Evolutionary conservation across 2,797 vertebrate genomes (phyloP), one percentile per base, ranked within the genome.

Genomic region (Mionectes olivaceus): DNA sequence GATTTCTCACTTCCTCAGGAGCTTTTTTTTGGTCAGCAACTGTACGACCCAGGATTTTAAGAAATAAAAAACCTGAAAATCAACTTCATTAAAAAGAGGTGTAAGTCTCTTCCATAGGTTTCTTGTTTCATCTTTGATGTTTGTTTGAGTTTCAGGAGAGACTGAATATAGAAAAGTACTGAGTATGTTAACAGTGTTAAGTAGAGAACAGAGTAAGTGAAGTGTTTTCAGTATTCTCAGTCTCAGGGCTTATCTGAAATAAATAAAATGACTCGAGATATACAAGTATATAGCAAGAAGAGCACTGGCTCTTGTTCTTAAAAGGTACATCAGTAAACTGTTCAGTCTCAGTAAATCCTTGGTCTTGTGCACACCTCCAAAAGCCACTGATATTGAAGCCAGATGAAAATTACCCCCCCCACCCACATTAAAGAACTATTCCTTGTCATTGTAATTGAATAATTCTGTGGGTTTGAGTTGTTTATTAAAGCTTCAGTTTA

Each of bases 51-150:
- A 83, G 77, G 84, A 90, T 93, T 97, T 94, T 95, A 80, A 93
- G 94, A 95, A 74, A 53, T 55, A 95, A 90, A 41, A 85, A 96
- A 93, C 32, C 35, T 94, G 73, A 97, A 97, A 96, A 95, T 50
- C 70, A 95, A 95, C 87, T 87, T 95, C 10, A 30, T 90, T 96
- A 77, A 92, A 95, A 95, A 86, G 77, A 94, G 43, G 52, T 94
- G 13, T 77, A 95, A 95, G 79, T 93, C 39, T 91, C 92, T 96
- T 73, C 35, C 73, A 74, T 35, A 83, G 68, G 91, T 94, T 93
- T 94, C 61, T 53, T 88, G 52, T 90, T 92, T 96, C 55, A 55
- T 78, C 96, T 96, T 96, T 95, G 92, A 97, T 93, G 84, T 93
- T 94, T 97, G 87, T 80, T 96, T 90, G 93, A 65, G 89, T 92